These are phyloP conservation scores for Blastomussa wellsi DNA, from an alignment of 92 coral and sea anemone species.

Conservation along the genomic window DNA sequence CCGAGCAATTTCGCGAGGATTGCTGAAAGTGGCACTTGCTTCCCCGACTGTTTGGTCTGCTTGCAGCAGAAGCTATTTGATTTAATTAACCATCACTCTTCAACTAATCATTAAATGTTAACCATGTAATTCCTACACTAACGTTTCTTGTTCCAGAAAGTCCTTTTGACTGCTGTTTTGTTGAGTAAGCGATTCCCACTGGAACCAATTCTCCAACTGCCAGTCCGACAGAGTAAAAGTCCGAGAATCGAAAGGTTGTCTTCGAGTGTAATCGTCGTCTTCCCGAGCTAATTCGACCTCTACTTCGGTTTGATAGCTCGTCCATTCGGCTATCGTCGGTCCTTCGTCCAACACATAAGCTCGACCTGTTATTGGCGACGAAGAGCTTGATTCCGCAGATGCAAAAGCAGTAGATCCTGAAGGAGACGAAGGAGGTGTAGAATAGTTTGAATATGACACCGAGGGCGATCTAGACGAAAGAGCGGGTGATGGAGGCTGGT, in stretches of 20 bases:
- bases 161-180: slow-evolving; percentile 70
- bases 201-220: slow-evolving; percentile 81
- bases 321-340: slow-evolving; percentile 64
- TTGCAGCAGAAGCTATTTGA: neutral
- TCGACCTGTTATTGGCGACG: slow-evolving; percentile 68
- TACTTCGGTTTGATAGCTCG: slow-evolving; percentile 69
- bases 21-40: neutral
- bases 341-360: slow-evolving; percentile 70
- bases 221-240: slow-evolving; percentile 70
- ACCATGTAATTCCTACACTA: slow-evolving; percentile 54
- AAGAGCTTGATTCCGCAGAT: slow-evolving; percentile 78
- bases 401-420: slow-evolving; percentile 66
- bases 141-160: slow-evolving; percentile 82
- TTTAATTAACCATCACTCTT: neutral
- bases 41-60: neutral
- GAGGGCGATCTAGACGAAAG: slow-evolving; percentile 68
- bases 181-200: slow-evolving; percentile 84
- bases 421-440: slow-evolving; percentile 85
- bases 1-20: neutral
- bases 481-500: slow-evolving; percentile 79
- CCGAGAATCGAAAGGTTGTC: slow-evolving; percentile 31
- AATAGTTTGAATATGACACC: slow-evolving; percentile 68
- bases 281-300: slow-evolving; percentile 75
- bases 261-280: slow-evolving; percentile 38
- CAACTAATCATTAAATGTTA: neutral